Evolutionary conservation across 2,888 invertebrate species (phyloP), one percentile per base, ranked within the genome.

Genomic region (Julus scandinavius): DNA sequence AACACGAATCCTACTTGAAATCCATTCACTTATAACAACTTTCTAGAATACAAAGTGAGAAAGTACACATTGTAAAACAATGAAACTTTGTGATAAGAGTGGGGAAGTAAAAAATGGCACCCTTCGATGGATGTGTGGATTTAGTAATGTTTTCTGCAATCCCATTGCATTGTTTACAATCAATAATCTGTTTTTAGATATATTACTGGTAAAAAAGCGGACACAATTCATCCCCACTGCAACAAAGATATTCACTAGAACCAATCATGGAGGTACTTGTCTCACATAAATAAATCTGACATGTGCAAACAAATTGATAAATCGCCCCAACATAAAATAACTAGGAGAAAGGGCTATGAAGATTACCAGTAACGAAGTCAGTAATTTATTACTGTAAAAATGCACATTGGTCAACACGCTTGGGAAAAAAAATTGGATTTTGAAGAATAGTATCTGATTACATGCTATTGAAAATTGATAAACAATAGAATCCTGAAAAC

Each of bases 361-460:
- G 72, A 72, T n/a, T 72, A 72, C 6, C 11, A 72, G 1, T 20
- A 72, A 9, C 29, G 20, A 63, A 72, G n/a, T 63, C 29, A 72
- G 72, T 5, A n/a, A 72, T 72, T 72, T 72, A 72, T 72, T 29
- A 72, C 72, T 29, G 29, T 72, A 50, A 45, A 86, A 85, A 85
- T 85, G 40, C 41, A n/a, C n/a, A n/a, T n/a, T n/a, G n/a, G 41
- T 15, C 20, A 11, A 41, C 45, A 5, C 13, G 41, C n/a, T 45
- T 38, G 41, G 17, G n/a, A n/a, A 41, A 49, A 85, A 49, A 85
- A 72, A 72, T 29, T 54, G 54, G 54, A 86, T 41, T 13, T 17
- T 15, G 9, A 7, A 54, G 17, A 13, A 13, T 17, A 54, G 11
- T 13, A 45, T 45, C 41, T 54, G 54, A 17, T 13, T 13, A 15